Conservation (phyloP, 92 coral and sea anemone species). For the Umimayanthus chanpuru region DNA sequence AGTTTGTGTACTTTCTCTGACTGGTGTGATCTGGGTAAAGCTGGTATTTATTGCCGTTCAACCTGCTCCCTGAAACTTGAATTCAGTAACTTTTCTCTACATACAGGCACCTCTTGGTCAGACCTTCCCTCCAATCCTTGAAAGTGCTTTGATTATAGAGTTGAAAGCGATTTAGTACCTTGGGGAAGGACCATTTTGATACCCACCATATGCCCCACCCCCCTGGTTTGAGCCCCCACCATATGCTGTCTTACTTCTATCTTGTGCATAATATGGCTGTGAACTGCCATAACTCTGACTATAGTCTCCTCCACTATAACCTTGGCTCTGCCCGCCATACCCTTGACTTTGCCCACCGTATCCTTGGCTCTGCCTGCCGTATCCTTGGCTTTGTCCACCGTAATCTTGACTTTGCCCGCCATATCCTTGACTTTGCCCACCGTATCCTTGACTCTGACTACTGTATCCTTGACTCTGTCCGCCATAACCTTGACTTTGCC, state of each 20-base stretch:
- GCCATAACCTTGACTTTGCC: constrained; percentile 14
- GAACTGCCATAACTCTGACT: constrained; percentile 21
- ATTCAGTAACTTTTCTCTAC: no score
- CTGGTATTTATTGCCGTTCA: no score
- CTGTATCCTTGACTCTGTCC: background rate
- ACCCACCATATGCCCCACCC: no score
- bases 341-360: background rate
- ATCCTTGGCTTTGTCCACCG: background rate
- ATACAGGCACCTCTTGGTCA: no score
- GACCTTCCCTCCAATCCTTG: no score
- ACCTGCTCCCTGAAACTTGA: no score
- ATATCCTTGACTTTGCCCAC: constrained; percentile 19
- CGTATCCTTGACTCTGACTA: background rate
- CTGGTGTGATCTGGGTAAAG: no score
- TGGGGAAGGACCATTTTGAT: no score
- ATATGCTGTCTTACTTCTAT: constrained; percentile 1
- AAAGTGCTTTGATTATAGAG: no score
- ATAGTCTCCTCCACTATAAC: constrained; percentile 4
- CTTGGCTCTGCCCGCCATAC: background rate
- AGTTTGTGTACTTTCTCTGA: no score
- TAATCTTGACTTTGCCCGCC: background rate
- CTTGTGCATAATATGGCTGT: background rate
- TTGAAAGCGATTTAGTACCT: no score
- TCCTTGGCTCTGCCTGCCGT: background rate
- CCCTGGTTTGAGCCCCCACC: background rate